These are phyloP conservation scores for Meteorus sp. DNA, from an alignment of 1,140 invertebrate genomes.

Conservation along the genomic window DNA sequence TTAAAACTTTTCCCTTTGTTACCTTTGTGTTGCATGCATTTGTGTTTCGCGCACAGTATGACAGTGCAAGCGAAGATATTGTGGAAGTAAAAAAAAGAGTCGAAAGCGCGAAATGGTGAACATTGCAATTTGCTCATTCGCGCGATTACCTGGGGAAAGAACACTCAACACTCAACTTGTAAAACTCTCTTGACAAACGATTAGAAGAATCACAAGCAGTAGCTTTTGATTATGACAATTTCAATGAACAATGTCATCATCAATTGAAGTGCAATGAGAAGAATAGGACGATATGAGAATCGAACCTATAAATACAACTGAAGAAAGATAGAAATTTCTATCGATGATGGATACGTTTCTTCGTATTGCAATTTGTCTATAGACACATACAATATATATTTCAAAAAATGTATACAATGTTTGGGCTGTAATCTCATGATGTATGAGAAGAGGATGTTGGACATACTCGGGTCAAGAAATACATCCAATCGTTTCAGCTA, in stretches of 20 bases:
- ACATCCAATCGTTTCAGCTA: conserved; percentile 20
- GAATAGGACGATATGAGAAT: too few species aligned
- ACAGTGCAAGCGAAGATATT: neutral
- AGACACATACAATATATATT: too few species aligned
- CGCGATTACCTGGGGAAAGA: neutral
- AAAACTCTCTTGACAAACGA: neutral
- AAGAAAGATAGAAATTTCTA: too few species aligned
- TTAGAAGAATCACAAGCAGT: neutral
- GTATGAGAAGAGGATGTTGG: neutral
- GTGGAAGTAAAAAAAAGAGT: neutral
- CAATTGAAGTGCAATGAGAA: too few species aligned
- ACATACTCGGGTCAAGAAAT: conserved; percentile 9
- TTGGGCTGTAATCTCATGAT: conserved; percentile 14
- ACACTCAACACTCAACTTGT: neutral
- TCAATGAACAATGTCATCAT: too few species aligned
- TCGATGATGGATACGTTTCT: too few species aligned
- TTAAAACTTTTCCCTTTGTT: conserved; percentile 21
- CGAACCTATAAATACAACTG: too few species aligned
- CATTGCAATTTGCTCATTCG: neutral
- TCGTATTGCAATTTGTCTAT: too few species aligned
- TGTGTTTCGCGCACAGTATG: too few species aligned
- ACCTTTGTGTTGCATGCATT: conserved; percentile 6
- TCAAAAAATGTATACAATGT: conserved; percentile 1
- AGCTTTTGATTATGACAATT: neutral
- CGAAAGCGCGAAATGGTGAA: too few species aligned